Conservation (phyloP, 2,888 invertebrate genomes). For the Diaphora mendica region DNA sequence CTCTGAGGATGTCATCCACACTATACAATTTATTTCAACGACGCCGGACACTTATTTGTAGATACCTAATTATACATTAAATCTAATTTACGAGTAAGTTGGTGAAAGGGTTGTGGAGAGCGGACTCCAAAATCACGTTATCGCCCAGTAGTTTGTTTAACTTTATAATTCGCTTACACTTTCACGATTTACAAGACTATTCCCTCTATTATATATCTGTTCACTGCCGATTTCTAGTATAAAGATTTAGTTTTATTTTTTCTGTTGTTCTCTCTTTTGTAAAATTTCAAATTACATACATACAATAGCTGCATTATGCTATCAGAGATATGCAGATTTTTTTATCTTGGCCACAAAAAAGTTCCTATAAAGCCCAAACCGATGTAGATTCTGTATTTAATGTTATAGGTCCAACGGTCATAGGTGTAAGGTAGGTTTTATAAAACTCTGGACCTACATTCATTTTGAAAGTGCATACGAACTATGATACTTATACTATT, state of each 20-base stretch:
- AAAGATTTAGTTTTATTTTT: conserved; percentile 10
- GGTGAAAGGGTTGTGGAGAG: conserved; percentile 53
- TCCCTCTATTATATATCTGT: conserved; percentile 32
- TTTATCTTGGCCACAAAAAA: not conserved
- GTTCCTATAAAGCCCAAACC: not conserved
- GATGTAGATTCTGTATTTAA: not conserved
- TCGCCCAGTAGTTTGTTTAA: conserved; percentile 50
- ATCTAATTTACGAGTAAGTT: conserved; percentile 43
- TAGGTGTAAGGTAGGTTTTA: not conserved
- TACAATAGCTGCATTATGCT: not conserved
- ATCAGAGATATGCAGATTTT: not conserved
- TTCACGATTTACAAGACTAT: conserved; percentile 40
- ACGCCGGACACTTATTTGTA: not conserved
- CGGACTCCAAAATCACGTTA: conserved; percentile 56
- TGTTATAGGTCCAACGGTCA: not conserved
- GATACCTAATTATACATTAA: conserved; percentile 30
- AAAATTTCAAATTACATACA: not conserved
- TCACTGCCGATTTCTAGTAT: conserved; percentile 16
- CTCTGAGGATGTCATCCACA: not conserved
- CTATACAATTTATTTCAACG: not conserved
- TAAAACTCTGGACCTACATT: not conserved
- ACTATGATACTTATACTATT: not conserved
- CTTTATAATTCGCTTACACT: conserved; percentile 46
- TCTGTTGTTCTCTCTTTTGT: not conserved
- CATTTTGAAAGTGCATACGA: not conserved